Evolutionary conservation across 2,113 vertebrate genomes (phyloP), one percentile per base, ranked within the genome.

Genomic region (Odontophorus gujanensis): DNA sequence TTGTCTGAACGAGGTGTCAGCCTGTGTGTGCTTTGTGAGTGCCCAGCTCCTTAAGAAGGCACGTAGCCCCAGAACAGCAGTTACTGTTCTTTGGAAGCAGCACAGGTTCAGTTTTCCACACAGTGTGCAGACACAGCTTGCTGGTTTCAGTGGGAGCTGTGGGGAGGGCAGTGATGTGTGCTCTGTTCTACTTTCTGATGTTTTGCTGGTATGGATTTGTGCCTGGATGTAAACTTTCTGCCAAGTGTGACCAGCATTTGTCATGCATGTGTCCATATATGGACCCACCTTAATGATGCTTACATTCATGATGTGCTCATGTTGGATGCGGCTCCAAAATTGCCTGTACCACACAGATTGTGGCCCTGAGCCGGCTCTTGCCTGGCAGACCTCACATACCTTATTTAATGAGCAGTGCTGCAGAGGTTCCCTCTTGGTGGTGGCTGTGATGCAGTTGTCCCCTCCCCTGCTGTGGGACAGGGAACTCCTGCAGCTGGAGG

Each of bases 381-480:
- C 90, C 85, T 66, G 72, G 63, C 40, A 92, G 68, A 83, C 45
- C 79, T 92, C 55, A 59, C 91, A 85, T 68, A 79, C 81, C 84
- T 69, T 90, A 45, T 68, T 87, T 36, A 89, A 66, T 55, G 38
- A 93, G 47, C 24, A 48, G 92, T 50, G 53, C 50, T 18, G 17
- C 55, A 57, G 55, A 32, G 10, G 30, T 57, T 18, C 17, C 55
- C 55, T 57, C 28, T 55, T 17, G 28, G 28, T 32, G 28, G 28
- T 18, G 53, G 53, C 53, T 32, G 53, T 55, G 28, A 30, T 9
- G 16, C 13, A 17, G 53, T 15, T 55, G 53, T 55, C 53, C 16
- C 26, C 28, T 55, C 28, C 28, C 16, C 17, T 30, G 53, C 28
- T 18, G 28, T 32, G 53, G 53, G 30, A 32, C 16, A 30, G 42